A percentile compares a stretch with the other conserved stretches of the same genome.
Evolutionary conservation across 2,113 vertebrate species (phyloP).

Genomic region (Poicephalus meyeri): DNA sequence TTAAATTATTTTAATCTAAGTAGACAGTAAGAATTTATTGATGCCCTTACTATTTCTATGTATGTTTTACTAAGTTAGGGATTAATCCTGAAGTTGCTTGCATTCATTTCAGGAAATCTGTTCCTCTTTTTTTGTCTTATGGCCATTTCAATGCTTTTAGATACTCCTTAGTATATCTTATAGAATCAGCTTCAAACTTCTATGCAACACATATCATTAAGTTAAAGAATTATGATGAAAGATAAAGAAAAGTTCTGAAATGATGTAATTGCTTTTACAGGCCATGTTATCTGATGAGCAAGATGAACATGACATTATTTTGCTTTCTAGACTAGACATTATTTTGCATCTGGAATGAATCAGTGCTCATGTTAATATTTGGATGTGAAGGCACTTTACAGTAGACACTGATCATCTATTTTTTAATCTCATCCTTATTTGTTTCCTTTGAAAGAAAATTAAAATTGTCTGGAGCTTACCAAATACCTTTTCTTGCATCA

Average conservation of each 20-base stretch:
- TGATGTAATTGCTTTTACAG: not conserved
- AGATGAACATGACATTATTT: not conserved
- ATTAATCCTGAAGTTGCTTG: not conserved
- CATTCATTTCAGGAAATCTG: not conserved
- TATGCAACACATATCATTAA: not conserved
- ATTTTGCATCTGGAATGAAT: not conserved
- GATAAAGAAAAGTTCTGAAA: not conserved
- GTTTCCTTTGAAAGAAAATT: not conserved
- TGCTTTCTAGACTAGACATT: not conserved
- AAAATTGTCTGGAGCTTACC: not conserved
- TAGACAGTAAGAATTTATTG: not conserved
- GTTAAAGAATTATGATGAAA: not conserved
- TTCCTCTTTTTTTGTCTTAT: not conserved
- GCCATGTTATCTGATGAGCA: not conserved
- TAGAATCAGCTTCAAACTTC: not conserved
- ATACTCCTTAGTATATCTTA: rapidly evolving
- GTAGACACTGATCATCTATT: not conserved
- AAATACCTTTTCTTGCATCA: not conserved
- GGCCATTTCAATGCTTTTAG: not conserved
- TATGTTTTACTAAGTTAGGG: not conserved
- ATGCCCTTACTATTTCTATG: not conserved
- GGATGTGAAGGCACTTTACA: not conserved
- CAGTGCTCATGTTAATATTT: not conserved
- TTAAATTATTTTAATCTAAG: not conserved
- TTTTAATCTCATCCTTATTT: not conserved